Base-by-base conservation (phyloP, 1,140 invertebrate genomes). In the Macrobrachium rosenbergii region DNA sequence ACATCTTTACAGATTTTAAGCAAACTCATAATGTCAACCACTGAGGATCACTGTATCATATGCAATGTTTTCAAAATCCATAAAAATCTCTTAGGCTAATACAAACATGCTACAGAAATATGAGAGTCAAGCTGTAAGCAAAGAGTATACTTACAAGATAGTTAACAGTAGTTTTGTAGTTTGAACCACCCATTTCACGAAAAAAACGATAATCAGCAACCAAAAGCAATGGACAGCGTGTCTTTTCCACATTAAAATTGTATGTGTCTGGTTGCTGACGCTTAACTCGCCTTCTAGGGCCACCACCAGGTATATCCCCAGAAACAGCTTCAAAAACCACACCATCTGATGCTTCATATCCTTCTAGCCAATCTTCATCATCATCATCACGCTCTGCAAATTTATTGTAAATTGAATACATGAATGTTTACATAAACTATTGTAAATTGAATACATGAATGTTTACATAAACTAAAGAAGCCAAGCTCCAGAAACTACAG, bases 191-290 rank as follows among this genome's bases (percentile, higher is more conserved):
- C 96, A 99, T 98, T 94, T 98, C 97, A 92, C 96, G 95, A 92
- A 97, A 98, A 92, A 99, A 99, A 90, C 96, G 94, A 92, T 98
- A 98, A 92, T 99, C 98, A 14, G 97, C 98, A 0, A 99, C 98
- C n/a, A 99, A 92, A 2, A 98, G 92, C 58, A 99, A 91, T 0
- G 97, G 97, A 91, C 98, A 99, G 45, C 97, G 93, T 5, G 97
- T 98, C 93, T 98, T 98, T 6, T 72, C 85, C 12, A 69, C 69
- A 63, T 87, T 87, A 59, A 87, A 87, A 58, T 87, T 87, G 59
- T 81, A 87, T 10, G 85, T 69, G 52, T 87, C 85, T 45, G 85
- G 78, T 72, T 87, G 85, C 52, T 87, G 85, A 73, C 85, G 67
- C 43, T 87, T 87, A 17, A 87, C 85, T 58, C 85, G 62, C 0